These are phyloP conservation scores for Caenorhabditis angaria DNA, from an alignment of 2,888 invertebrate species.

Conservation along the genomic window DNA sequence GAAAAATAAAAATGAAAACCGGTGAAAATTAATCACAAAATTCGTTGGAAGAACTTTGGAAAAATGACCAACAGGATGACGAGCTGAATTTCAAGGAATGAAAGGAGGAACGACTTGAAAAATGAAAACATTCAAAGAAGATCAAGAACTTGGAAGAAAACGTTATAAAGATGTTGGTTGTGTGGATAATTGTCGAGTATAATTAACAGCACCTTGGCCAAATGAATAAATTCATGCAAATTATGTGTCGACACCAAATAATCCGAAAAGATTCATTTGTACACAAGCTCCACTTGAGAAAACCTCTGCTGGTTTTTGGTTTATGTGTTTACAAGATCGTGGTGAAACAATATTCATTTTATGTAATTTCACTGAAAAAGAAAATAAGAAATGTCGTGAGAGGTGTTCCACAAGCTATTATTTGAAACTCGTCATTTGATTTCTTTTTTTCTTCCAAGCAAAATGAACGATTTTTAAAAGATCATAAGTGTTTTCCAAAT, in stretches of 20 bases:
- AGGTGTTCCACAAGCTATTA: slow-evolving; percentile 41
- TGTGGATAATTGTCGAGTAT: slow-evolving; percentile 44
- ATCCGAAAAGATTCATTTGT: slow-evolving; percentile 51
- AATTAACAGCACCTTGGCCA: slow-evolving; percentile 28
- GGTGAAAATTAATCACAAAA: no score
- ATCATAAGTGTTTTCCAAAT: no score
- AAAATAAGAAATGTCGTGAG: slow-evolving; percentile 42
- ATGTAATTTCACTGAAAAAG: slow-evolving; percentile 49
- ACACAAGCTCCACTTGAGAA: slow-evolving; percentile 51
- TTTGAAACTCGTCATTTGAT: slow-evolving; percentile 18
- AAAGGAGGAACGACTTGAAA: slow-evolving; percentile 38
- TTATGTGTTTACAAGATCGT: slow-evolving; percentile 45
- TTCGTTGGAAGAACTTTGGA: slow-evolving; percentile 38
- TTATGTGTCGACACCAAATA: slow-evolving; percentile 44
- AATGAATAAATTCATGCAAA: slow-evolving; percentile 56
- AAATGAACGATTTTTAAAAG: no score
- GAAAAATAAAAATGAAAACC: no score
- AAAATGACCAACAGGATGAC: slow-evolving; percentile 36
- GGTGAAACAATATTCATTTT: slow-evolving; percentile 49
- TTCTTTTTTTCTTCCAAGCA: no score
- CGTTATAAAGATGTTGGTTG: slow-evolving; percentile 53
- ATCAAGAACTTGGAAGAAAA: slow-evolving; percentile 34
- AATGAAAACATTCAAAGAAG: slow-evolving; percentile 43
- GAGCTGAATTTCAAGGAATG: slow-evolving; percentile 41
- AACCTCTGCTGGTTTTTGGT: slow-evolving; percentile 52